A percentile compares a stretch with the other conserved stretches of the same genome.
Conservation (phyloP, 2,113 vertebrate genomes). For the Saimiri boliviensis region DNA sequence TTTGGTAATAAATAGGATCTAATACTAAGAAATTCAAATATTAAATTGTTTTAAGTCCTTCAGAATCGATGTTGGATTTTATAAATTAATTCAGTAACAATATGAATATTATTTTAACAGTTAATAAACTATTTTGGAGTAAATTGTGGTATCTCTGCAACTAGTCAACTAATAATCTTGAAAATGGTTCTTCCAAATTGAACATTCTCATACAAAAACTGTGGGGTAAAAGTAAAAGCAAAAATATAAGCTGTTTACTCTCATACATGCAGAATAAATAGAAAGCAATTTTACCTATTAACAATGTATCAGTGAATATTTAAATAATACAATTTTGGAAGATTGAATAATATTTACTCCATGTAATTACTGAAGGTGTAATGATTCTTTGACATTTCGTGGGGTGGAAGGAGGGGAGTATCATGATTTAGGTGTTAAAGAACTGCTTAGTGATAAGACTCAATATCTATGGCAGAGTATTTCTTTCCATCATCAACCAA, state of each 20-base stretch:
- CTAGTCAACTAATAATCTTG: background rate
- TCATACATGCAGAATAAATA: background rate
- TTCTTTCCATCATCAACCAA: slow-evolving; percentile 46
- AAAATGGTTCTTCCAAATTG: background rate
- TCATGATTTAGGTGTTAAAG: slow-evolving; percentile 15
- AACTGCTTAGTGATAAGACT: slow-evolving; percentile 7
- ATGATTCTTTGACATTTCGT: background rate
- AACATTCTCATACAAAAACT: background rate
- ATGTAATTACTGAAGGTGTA: background rate
- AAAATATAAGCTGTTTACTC: background rate
- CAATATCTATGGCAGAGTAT: slow-evolving; percentile 34
- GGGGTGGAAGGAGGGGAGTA: background rate
- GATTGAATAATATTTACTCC: background rate
- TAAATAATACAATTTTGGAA: background rate
- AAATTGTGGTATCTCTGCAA: background rate
- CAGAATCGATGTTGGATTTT: background rate
- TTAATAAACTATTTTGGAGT: background rate
- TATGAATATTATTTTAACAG: background rate
- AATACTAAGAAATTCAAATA: background rate
- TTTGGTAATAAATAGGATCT: background rate
- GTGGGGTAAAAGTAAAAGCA: background rate
- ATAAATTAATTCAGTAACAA: background rate
- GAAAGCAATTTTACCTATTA: background rate
- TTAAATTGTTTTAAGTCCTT: background rate
- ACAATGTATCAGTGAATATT: background rate